Evolutionary conservation across 2,888 invertebrate genomes (phyloP), one percentile per base, ranked within the genome.

Genomic region (Deilephila elpenor): DNA sequence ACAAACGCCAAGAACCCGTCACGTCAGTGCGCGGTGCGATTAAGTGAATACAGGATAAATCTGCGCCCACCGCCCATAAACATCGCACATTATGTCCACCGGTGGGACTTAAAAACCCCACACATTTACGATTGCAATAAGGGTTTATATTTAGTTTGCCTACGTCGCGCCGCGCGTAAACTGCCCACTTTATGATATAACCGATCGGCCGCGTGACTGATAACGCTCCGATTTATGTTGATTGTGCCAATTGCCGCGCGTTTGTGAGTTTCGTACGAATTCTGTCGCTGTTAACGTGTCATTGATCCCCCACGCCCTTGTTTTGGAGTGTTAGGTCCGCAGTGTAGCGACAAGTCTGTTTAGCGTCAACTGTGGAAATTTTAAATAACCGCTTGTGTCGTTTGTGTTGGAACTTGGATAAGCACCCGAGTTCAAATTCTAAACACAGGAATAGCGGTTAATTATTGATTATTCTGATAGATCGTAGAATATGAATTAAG

Each of bases 51-150:
- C 53, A 32, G 71, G 56, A 71, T 32, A 53, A 32, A 71, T 56
- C 60, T 60, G 71, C 19, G 60, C 56, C 61, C 64, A 61, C 56
- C 74, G 19, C 71, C 71, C 73, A 71, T 75, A 75, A 75, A 75
- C 70, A 70, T 19, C 37, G 19, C 74, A 74, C 53, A 53, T 74
- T 71, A 75, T 74, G 72, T 51, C 67, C 61, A 72, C 56, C 70
- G 61, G 70, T 72, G 62, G 70, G 74, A 67, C 62, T 73, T 73
- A 73, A 74, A 74, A 74, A n/a, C n/a, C 61, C 29, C n/a, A 62
- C n/a, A 72, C 70, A 74, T 75, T 74, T 74, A 59, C 60, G 71
- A 62, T 51, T 25, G 44, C 20, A 64, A 67, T 67, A 67, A 67
- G 67, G 67, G 25, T 61, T 61, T 64, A 64, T 64, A 20, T 64